A percentile compares a stretch with the other conserved stretches of the same genome.
Conservation (phyloP, 2,797 vertebrate genomes). For the Coreius guichenoti region DNA sequence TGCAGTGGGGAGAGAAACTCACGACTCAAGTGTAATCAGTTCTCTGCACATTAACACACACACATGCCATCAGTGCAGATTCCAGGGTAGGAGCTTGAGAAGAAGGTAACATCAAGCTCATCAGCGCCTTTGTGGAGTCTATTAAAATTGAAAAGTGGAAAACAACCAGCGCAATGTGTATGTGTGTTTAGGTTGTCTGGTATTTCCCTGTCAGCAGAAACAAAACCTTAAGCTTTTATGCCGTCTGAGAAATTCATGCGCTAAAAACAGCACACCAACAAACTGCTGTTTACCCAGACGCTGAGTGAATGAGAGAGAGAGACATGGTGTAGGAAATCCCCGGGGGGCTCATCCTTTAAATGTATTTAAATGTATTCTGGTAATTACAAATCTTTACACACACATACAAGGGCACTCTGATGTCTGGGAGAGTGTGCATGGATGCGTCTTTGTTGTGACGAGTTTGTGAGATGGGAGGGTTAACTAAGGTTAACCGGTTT, state of each 20-base stretch:
- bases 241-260: conserved; percentile 14
- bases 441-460: conserved; percentile 43
- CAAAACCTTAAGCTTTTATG: conserved; percentile 25
- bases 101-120: conserved; percentile 66
- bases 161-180: conserved; percentile 46
- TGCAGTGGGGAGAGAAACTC: neutral
- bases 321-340: conserved; percentile 72
- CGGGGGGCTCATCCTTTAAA: conserved; percentile 74
- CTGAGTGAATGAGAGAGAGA: conserved; percentile 49
- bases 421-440: conserved; percentile 9
- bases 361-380: conserved; percentile 84
- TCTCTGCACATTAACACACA: conserved; percentile 10
- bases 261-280: conserved; percentile 39
- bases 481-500: conserved; percentile 5
- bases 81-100: conserved; percentile 40
- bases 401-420: conserved; percentile 56
- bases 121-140: conserved; percentile 47
- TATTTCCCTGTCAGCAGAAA: conserved; percentile 27
- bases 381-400: conserved; percentile 83
- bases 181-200: conserved; percentile 57
- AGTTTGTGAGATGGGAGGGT: conserved; percentile 50
- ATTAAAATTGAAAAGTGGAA: conserved; percentile 15
- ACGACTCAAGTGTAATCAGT: conserved; percentile 1
- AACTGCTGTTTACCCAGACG: conserved; percentile 25
- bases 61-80: conserved; percentile 59